Evolutionary conservation across 2,113 vertebrate genomes (phyloP).

Genomic region (Ploceus nigricollis): DNA sequence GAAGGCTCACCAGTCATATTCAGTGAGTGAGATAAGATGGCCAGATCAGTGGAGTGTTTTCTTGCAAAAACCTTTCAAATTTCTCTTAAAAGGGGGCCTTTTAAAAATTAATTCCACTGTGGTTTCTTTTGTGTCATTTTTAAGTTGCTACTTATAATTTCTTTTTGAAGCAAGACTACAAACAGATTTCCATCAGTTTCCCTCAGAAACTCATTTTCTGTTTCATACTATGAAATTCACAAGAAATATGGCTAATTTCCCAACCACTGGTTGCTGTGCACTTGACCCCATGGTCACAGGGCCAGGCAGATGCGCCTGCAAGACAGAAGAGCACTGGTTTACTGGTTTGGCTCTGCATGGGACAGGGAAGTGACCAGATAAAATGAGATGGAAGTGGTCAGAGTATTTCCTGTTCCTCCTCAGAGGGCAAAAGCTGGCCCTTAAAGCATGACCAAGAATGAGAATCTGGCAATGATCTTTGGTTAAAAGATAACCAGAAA

Average conservation of each 20-base stretch:
- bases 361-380: not conserved
- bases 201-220: not conserved
- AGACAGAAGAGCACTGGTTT: not conserved
- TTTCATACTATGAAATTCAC: not conserved
- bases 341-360: not conserved
- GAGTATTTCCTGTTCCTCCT: not conserved
- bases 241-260: not conserved
- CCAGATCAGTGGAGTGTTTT: not conserved
- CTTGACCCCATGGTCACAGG: not conserved
- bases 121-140: not conserved
- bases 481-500: constrained; percentile 45
- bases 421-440: not conserved
- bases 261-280: not conserved
- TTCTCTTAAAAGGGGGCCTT: not conserved
- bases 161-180: not conserved
- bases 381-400: not conserved
- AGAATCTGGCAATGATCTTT: not conserved
- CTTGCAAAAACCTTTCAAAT: not conserved
- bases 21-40: not conserved
- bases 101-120: not conserved
- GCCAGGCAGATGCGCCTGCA: not conserved
- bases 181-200: not conserved
- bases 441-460: constrained; percentile 35
- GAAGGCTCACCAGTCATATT: not conserved
- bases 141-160: not conserved